Evolutionary conservation across 2,113 vertebrate species (phyloP).

Genomic region (Osmerus eperlanus): DNA sequence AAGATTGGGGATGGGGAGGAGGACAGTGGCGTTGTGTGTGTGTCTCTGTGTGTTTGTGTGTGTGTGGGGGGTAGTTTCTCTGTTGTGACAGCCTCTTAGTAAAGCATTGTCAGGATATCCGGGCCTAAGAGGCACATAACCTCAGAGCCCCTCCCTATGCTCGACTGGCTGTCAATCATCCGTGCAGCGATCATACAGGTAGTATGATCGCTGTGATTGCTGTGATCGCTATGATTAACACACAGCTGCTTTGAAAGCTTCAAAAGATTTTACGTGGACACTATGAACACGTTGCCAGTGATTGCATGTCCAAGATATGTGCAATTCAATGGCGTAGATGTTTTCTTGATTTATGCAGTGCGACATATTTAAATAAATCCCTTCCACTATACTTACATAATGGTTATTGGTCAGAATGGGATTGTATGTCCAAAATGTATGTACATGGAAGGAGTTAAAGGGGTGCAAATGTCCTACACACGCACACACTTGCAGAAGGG

Average conservation of each 20-base stretch:
- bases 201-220: too few species aligned
- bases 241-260: conserved; percentile 6
- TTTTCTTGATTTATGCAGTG: too few species aligned
- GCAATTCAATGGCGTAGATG: too few species aligned
- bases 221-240: too few species aligned
- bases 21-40: neutral
- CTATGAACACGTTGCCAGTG: too few species aligned
- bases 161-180: conserved; percentile 27
- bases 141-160: conserved; percentile 31
- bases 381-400: too few species aligned
- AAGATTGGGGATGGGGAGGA: conserved; percentile 30
- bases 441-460: too few species aligned
- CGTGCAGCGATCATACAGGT: neutral
- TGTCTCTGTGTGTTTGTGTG: conserved; percentile 13
- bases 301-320: too few species aligned
- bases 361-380: too few species aligned
- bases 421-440: neutral
- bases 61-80: conserved; percentile 36
- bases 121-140: conserved; percentile 21
- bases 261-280: conserved; percentile 9
- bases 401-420: too few species aligned
- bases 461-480: neutral
- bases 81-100: conserved; percentile 45
- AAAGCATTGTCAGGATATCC: conserved; percentile 61
- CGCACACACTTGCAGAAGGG: conserved; percentile 59